A percentile compares a stretch with the other conserved stretches of the same genome.
Conservation (phyloP, 1,140 invertebrate species). For the Drosophila erecta region DNA sequence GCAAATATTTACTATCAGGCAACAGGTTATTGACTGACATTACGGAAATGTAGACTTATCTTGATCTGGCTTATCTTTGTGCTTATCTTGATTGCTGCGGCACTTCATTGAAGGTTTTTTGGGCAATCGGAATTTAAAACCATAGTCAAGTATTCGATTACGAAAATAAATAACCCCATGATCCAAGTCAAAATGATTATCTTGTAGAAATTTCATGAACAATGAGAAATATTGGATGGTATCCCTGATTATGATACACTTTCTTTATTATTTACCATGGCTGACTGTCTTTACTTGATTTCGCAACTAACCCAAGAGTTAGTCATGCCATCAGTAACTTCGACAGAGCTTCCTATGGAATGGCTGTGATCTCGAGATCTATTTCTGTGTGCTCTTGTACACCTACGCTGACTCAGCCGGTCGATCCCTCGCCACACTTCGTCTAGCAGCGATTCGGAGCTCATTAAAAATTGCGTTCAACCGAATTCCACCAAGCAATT, state of each 20-base stretch:
- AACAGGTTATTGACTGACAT: slow-evolving; percentile 76
- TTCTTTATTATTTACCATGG: no score
- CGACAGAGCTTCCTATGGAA: slow-evolving; percentile 1
- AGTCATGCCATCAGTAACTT: slow-evolving; percentile 16
- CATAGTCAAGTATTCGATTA: no score
- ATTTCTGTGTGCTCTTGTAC: slow-evolving; percentile 11
- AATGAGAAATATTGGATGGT: no score
- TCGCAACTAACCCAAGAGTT: slow-evolving; percentile 24
- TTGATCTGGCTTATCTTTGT: slow-evolving; percentile 41
- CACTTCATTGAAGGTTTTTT: not conserved
- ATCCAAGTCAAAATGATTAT: no score
- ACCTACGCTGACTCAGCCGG: slow-evolving; percentile 29
- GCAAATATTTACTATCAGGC: no score
- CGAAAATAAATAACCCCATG: no score
- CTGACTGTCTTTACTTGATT: not conserved
- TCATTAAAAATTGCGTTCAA: slow-evolving; percentile 72
- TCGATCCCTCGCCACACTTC: not conserved
- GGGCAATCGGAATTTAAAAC: no score
- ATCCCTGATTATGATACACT: not conserved
- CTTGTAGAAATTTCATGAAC: not conserved
- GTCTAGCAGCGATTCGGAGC: slow-evolving; percentile 35
- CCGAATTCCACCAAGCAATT: slow-evolving; percentile 70
- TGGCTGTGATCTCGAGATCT: not conserved
- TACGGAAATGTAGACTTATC: slow-evolving; percentile 46
- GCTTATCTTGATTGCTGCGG: slow-evolving; percentile 42